Evolutionary conservation across 2,797 vertebrate genomes (phyloP).

Genomic region (Lepilemur ruficaudatus): DNA sequence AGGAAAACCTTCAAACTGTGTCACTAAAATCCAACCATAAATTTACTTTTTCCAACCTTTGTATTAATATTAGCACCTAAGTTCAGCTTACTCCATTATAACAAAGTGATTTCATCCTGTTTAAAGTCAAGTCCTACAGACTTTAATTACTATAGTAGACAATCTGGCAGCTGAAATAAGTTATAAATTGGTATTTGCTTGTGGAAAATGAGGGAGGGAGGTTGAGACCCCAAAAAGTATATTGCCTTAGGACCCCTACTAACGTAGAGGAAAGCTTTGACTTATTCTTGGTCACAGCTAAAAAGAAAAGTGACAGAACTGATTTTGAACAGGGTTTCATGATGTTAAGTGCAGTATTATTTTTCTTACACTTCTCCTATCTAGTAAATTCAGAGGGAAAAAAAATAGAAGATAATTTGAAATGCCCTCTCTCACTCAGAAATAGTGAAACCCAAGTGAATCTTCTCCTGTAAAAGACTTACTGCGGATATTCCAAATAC

Average conservation of each 20-base stretch:
- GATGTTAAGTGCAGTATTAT: not conserved
- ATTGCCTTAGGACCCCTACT: not conserved
- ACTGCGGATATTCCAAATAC: not conserved
- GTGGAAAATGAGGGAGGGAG: not conserved
- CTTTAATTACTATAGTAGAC: not conserved
- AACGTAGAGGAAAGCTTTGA: not conserved
- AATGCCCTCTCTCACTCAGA: not conserved
- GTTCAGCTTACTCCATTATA: not conserved
- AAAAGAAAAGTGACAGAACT: not conserved
- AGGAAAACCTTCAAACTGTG: not conserved
- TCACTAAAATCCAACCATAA: not conserved
- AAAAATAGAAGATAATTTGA: not conserved
- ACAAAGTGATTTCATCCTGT: not conserved
- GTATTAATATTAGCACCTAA: not conserved
- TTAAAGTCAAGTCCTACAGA: not conserved
- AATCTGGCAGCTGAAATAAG: not conserved
- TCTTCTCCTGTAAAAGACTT: not conserved
- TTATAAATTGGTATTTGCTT: not conserved
- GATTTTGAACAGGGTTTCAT: not conserved
- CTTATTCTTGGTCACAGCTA: not conserved
- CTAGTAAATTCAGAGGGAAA: not conserved
- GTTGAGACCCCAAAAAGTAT: not conserved
- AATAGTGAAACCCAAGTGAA: not conserved
- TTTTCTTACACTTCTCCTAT: not conserved
- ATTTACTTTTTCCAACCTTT: not conserved